Evolutionary conservation across 2,113 vertebrate species (phyloP), one percentile per base, ranked within the genome.

Genomic region (Panthera tigris): DNA sequence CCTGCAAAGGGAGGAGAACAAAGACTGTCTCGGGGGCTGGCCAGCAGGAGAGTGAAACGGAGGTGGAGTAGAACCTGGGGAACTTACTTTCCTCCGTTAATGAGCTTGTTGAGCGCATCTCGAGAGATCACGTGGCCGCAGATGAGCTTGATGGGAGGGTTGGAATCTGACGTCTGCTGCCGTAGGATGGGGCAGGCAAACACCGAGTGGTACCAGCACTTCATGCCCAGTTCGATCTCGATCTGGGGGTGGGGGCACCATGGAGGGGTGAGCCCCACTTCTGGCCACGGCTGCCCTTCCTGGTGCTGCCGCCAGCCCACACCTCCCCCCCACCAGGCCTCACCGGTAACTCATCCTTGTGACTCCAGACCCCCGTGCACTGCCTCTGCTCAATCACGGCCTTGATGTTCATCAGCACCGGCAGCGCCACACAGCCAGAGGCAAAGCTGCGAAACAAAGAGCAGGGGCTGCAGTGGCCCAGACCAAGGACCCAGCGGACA

Each of bases 171-270:
- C 0, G 99, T 99, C 98, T 99, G 99, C 98, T 99, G 99, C 94
- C 99, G 98, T 55, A 99, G 99, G 97, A 99, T 99, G 55, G 99
- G 99, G 97, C 99, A 99, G 31, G 99, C 99, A 12, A 99, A 99
- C 97, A 99, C 99, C 0, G 99, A 99, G 97, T 99, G 99, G 98
- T 99, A 99, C 99, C 99, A 99, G 98, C 99, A 99, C 98, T 99
- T 99, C 98, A 99, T 99, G 61, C 99, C 99, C 0, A 99, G 98
- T 97, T 99, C 99, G 3, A 99, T 99, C 98, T 99, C 99, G 96
- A 99, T 99, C 99, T 99, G 83, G 36, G 45, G 90, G 57, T 61
- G 57, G 57, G 57, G 57, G 57, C 57, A 9, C 57, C 21, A 61
- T 21, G 21, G 19, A 31, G 41, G 27, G 8, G 52, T 92, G 36